A percentile compares a stretch with the other conserved stretches of the same genome.
These are phyloP conservation scores for Phyllopteryx taeniolatus DNA, from an alignment of 2,113 vertebrate genomes.

Conservation along the genomic window DNA sequence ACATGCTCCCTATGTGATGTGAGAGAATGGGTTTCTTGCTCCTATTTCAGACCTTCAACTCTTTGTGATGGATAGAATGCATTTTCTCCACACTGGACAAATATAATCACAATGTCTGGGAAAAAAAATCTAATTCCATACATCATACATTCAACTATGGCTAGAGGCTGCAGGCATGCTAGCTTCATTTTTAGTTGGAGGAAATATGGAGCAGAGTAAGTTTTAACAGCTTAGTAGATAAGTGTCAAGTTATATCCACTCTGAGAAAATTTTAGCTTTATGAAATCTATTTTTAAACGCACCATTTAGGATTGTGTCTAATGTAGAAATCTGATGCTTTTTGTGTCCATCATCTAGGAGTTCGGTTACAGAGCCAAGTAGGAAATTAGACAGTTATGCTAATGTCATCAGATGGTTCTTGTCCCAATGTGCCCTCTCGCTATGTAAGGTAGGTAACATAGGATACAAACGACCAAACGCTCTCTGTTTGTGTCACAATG, in stretches of 20 bases:
- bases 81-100: constrained; percentile 18
- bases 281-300: constrained; percentile 52
- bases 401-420: background rate
- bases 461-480: background rate
- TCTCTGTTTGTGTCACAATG: background rate
- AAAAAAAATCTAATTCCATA: background rate
- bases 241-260: constrained; percentile 33
- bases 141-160: constrained; percentile 14
- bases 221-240: constrained; percentile 19
- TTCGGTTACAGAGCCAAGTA: constrained; percentile 32
- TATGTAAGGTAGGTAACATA: background rate
- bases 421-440: background rate
- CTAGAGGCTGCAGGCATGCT: background rate
- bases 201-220: constrained; percentile 25
- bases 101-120: constrained; percentile 9
- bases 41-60: constrained; percentile 31
- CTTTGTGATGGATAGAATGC: constrained; percentile 22
- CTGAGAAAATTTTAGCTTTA: constrained; percentile 46
- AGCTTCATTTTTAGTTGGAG: constrained; percentile 12
- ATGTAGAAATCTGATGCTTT: constrained; percentile 33
- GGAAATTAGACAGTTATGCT: background rate
- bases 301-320: constrained; percentile 26
- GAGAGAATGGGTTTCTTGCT: constrained; percentile 35
- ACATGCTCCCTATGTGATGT: constrained; percentile 51
- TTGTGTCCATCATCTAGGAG: constrained; percentile 21